Evolutionary conservation across 2,888 invertebrate genomes (phyloP).

Genomic region (Rhyacophila evoluta): DNA sequence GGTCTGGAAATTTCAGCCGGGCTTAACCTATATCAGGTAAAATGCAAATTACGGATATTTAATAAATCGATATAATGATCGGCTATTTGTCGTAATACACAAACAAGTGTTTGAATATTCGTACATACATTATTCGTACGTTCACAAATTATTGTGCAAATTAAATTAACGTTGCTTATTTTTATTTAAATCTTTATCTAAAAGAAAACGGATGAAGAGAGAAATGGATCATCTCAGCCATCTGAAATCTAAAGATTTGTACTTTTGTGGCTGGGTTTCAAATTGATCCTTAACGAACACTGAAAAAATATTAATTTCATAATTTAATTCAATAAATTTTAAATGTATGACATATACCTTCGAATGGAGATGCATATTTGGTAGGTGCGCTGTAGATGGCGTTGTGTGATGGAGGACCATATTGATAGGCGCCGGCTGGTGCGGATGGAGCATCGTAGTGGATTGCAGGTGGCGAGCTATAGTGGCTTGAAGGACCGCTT

Average conservation of each 20-base stretch:
- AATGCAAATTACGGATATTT: too few relatives aligned
- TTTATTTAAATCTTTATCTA: neutral
- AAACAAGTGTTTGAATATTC: too few relatives aligned
- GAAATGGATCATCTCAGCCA: too few relatives aligned
- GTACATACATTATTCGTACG: too few relatives aligned
- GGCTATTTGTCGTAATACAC: too few relatives aligned
- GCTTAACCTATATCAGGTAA: too few relatives aligned
- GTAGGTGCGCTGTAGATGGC: constrained; percentile 58
- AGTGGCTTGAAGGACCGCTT: constrained; percentile 58
- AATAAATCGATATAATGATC: too few relatives aligned
- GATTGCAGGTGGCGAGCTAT: constrained; percentile 31
- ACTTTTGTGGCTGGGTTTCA: too few relatives aligned
- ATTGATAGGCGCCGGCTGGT: constrained; percentile 29
- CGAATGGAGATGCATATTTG: constrained; percentile 49
- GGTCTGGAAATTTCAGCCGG: too few relatives aligned
- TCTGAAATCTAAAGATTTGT: too few relatives aligned
- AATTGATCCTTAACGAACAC: neutral
- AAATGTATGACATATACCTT: constrained; percentile 48
- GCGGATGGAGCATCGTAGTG: constrained; percentile 38
- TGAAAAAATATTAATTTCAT: neutral
- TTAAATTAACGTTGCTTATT: neutral
- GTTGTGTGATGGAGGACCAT: constrained; percentile 41
- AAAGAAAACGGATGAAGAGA: too few relatives aligned
- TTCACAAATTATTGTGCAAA: too few relatives aligned
- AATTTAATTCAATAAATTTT: neutral